These are phyloP conservation scores for Siderastrea siderea DNA, from an alignment of 92 coral and sea anemone species.

Conservation along the genomic window DNA sequence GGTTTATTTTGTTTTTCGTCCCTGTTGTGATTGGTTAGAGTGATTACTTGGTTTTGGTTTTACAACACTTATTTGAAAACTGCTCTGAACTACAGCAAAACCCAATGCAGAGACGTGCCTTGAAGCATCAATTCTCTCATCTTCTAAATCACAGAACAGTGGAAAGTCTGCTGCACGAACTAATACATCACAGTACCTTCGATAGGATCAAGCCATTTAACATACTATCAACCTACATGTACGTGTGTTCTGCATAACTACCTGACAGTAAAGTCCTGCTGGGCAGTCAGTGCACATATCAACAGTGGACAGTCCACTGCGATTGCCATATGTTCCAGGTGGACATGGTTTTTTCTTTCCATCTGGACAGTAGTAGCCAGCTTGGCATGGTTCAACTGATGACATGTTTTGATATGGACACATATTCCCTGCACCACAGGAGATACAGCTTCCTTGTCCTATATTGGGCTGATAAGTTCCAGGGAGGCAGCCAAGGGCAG, in stretches of 20 bases:
- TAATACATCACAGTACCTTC: no score
- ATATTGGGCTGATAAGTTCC: conserved; percentile 90
- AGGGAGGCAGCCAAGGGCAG: conserved; percentile 84
- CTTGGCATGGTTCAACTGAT: conserved; percentile 81
- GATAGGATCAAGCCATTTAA: no score
- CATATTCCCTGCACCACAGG: conserved; percentile 91
- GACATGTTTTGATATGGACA: conserved; percentile 96
- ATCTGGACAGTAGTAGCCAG: conserved; percentile 94
- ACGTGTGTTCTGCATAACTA: not conserved
- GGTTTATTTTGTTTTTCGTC: no score
- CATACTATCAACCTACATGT: no score
- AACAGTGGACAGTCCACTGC: conserved; percentile 73
- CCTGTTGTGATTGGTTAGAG: no score
- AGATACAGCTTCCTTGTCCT: conserved; percentile 85
- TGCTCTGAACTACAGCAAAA: no score
- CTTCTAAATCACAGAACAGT: no score
- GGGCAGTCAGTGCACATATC: conserved; percentile 94
- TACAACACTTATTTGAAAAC: no score
- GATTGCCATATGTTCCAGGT: conserved; percentile 93
- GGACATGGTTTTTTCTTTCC: conserved; percentile 91
- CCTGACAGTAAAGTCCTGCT: conserved; percentile 86
- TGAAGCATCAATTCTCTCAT: no score
- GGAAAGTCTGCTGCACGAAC: no score
- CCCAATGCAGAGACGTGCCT: no score
- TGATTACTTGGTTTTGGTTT: no score